phyloP scores from a whole-genome alignment of 2,113 vertebrate genomes.

The Pungitius pungitius region DNA sequence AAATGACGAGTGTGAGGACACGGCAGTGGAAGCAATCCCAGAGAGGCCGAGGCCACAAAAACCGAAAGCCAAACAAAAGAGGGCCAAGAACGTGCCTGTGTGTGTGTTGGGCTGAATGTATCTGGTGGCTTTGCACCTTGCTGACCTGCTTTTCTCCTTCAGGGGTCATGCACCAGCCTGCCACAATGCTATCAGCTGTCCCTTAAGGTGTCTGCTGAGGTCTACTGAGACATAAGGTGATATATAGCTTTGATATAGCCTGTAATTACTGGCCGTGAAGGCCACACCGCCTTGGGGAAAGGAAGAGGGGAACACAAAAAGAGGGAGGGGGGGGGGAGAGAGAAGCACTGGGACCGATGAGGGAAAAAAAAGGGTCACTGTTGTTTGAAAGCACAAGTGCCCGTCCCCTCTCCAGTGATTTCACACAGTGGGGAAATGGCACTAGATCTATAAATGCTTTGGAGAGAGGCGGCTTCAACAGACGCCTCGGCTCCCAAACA shows the following conservation, averaged over 20 bases:
- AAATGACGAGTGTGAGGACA: slow-evolving; percentile 46
- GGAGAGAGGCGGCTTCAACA: slow-evolving; percentile 32
- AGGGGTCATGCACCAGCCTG: slow-evolving; percentile 64
- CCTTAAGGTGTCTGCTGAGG: slow-evolving; percentile 68
- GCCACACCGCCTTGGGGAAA: slow-evolving; percentile 64
- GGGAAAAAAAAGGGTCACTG: slow-evolving; percentile 59
- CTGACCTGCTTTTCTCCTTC: slow-evolving; percentile 70
- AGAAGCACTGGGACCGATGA: slow-evolving; percentile 61
- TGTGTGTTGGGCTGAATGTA: slow-evolving; percentile 11
- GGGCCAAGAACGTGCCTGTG: neutral
- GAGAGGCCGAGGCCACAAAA: slow-evolving; percentile 11
- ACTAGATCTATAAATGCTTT: slow-evolving; percentile 20
- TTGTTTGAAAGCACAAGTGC: slow-evolving; percentile 63
- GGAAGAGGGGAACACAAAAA: slow-evolving; percentile 40
- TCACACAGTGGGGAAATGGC: slow-evolving; percentile 32
- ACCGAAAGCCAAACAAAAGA: slow-evolving; percentile 14
- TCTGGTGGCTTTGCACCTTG: slow-evolving; percentile 11
- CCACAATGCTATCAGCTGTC: slow-evolving; percentile 76
- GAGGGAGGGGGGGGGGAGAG: slow-evolving; percentile 13
- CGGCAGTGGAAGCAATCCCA: slow-evolving; percentile 17
- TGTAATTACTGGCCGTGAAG: slow-evolving; percentile 80
- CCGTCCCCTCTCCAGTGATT: slow-evolving; percentile 30
- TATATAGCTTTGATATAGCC: slow-evolving; percentile 80
- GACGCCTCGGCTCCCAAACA: slow-evolving; percentile 28
- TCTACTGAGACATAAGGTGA: slow-evolving; percentile 73